Evolutionary conservation across 2,797 vertebrate species (phyloP), one percentile per base, ranked within the genome.

Genomic region (Acipenser transmontanus): DNA sequence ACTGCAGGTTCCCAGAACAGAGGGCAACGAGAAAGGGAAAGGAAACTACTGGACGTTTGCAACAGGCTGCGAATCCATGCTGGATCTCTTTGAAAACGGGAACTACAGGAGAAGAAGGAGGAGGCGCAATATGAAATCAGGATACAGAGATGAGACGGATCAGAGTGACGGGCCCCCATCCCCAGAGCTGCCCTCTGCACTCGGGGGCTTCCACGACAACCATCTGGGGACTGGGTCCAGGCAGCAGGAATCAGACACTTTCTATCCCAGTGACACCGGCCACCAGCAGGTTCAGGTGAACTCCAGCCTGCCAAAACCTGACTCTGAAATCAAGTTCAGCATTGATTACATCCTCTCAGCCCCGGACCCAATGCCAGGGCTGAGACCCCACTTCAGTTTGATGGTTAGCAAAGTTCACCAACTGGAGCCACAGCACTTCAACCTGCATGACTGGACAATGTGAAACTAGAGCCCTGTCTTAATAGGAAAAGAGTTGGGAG

Each of bases 11-110:
- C 96, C 97, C 65, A 90, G 97, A 65, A 90, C 93, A 7, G 95
- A 97, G 79, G 96, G 95, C 64, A 95, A 94, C 13, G 96, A 95
- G 71, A 98, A 96, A 66, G 96, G 96, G 2, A 99, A 99, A 69
- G 97, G 97, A 59, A 98, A 94, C 83, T 99, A 88, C 82, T 99
- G 97, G 96, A 97, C 95, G 34, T 96, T 99, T 73, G 95, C 96
- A 4, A 87, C 91, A 0, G 97, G 97, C 69, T 98, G 97, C 0
- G 95, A 96, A 76, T 97, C 96, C 47, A 97, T 98, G 91, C 91
- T 98, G 59, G 97, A 99, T 78, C 91, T 99, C 59, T 99, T 99
- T 64, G 97, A 99, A 85, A 96, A 98, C 0, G 96, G 97, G 57
- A 98, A 99, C 87, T 99, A 93, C 73, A 86, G 95, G 1, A 84